phyloP scores from a whole-genome alignment of 2,888 invertebrate species.

The Ferdinandea cuprea region DNA sequence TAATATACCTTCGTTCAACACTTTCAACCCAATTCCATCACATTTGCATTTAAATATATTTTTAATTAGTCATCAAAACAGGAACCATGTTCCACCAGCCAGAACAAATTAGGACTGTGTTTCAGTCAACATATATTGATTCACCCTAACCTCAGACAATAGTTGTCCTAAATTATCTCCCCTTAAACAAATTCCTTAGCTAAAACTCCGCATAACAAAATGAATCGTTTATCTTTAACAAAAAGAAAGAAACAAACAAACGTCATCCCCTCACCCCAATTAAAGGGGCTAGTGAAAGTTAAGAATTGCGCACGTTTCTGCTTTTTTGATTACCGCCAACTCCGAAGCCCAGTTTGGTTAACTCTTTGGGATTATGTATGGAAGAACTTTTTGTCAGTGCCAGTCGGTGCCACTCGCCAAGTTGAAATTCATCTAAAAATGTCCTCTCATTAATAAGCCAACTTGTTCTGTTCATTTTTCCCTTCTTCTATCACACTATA shows the following conservation, averaged over 20 bases:
- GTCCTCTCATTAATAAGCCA: constrained; percentile 74
- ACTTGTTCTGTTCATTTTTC: constrained; percentile 33
- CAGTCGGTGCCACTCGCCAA: constrained; percentile 63
- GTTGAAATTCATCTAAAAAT: constrained; percentile 74
- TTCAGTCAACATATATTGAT: constrained; percentile 8
- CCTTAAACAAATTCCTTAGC: background rate
- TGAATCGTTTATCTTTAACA: background rate
- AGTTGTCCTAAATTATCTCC: constrained; percentile 9
- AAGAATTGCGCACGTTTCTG: constrained; percentile 48
- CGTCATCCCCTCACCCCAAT: constrained; percentile 29
- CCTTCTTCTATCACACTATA: constrained; percentile 23
- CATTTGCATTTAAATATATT: constrained; percentile 1
- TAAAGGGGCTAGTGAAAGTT: constrained; percentile 43
- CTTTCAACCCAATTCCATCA: background rate
- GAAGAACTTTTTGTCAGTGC: constrained; percentile 64
- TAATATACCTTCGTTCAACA: too few relatives aligned
- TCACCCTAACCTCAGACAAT: constrained; percentile 42
- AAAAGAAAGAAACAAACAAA: background rate
- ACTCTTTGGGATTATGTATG: constrained; percentile 41
- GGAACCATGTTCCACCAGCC: background rate
- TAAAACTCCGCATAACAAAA: background rate
- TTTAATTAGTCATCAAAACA: constrained; percentile 21
- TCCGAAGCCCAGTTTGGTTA: constrained; percentile 29
- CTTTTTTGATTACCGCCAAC: constrained; percentile 8
- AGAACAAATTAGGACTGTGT: background rate